Evolutionary conservation across 2,797 vertebrate genomes (phyloP), one percentile per base, ranked within the genome.

Genomic region (Vultur gryphus): DNA sequence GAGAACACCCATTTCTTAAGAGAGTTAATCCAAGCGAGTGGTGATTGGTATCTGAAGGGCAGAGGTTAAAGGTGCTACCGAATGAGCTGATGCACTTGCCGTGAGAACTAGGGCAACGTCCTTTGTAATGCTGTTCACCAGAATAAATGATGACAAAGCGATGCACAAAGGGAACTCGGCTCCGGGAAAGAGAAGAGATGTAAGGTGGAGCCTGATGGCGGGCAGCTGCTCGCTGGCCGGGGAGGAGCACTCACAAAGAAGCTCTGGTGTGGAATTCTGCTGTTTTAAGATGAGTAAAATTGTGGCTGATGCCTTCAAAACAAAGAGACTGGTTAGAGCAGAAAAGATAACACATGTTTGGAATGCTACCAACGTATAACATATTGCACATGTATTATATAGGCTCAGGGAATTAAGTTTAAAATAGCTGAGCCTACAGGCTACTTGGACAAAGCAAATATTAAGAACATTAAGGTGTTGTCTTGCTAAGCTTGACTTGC

Each of bases 101-200:
- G 0, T 24, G 75, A 58, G 86, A 75, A 51, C 13, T 15, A 46
- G 25, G n/a, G 8, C 0, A 0, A 28, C 1, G 1, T 55, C 81
- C 61, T 90, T 31, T 77, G 88, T 37, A 39, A 5, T 11, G 61
- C 83, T 37, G 57, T 6, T 83, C 11, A 4, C 29, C 0, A 5
- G 70, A 21, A 20, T 59, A 9, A 64, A 44, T 4, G 76, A 11
- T 16, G 20, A 4, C 8, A 2, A 65, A 41, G 79, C 4, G 75
- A n/a, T 61, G 80, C 54, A 48, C 59, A 29, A 12, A 67, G 69
- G 58, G 65, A 6, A 0, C 70, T 33, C 1, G 4, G 37, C 57
- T 49, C 20, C 16, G 0, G 14, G 55, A 5, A 13, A 7, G 2
- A 29, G 28, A 8, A 12, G 77, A 33, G 77, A 3, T 10, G 29